Evolutionary conservation across 1,140 invertebrate genomes (phyloP), one percentile per base, ranked within the genome.

Genomic region (Lamellibrachia luymesi): DNA sequence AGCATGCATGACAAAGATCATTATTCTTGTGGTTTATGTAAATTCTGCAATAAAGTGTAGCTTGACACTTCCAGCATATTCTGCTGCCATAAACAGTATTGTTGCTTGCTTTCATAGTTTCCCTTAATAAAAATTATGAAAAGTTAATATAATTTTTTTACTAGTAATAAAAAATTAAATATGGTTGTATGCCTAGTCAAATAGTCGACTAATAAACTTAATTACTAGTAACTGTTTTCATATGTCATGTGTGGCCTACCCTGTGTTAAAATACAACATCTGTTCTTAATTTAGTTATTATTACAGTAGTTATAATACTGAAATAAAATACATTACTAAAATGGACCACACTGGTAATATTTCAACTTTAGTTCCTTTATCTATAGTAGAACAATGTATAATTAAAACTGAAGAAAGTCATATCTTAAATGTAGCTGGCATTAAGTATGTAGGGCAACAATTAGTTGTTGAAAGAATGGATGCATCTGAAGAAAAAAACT

Each of bases 371-470:
- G 2, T 25, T 38, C 22, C 49, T 25, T 38, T 50, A 93, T 92
- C 25, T n/a, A 27, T 22, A 17, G 91, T 90, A 80, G n/a, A 22
- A 22, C 1, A 92, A 92, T 64, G 8, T 50, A 50, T 64, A 52
- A 5, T 10, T 27, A 91, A 17, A 22, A 51, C n/a, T 50, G 22
- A 25, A 52, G 56, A 38, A 4, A 64, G 8, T 94, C 95, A 94
- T 80, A 8, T 80, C 2, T 22, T 10, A 80, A 80, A 80, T 80
- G 17, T 80, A 17, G 64, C 17, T 6, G 5, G 7, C 64, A 80
- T 17, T 56, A 56, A 22, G 64, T 80, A 10, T 17, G 17, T 80
- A 8, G 17, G 64, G 1, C 8, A 80, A 80, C 8, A 6, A 80
- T 80, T 10, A 80, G 25, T 10, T 17, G 64, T 22, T 80, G 17